A percentile compares a stretch with the other conserved stretches of the same genome.
Evolutionary conservation across 2,113 vertebrate genomes (phyloP).

Genomic region (Nematolebias whitei): DNA sequence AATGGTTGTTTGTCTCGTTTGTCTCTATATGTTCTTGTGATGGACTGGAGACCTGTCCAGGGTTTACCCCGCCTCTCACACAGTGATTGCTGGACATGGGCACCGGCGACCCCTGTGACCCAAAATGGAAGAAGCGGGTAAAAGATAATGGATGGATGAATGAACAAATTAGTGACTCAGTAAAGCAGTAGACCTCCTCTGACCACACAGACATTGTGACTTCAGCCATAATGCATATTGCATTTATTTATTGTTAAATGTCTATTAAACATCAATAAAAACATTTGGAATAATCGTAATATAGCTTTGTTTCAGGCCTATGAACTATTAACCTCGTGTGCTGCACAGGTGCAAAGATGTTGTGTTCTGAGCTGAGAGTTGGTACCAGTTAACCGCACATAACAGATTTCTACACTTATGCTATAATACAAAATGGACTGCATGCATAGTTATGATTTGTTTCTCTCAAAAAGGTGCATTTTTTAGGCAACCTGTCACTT

Average conservation of each 20-base stretch:
- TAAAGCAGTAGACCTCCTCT: not conserved
- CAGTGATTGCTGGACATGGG: too few species aligned
- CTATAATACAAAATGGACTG: not conserved
- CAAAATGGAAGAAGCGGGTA: too few species aligned
- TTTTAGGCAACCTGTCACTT: not conserved
- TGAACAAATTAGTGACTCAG: constrained; percentile 9
- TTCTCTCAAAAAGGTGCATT: not conserved
- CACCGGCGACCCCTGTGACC: too few species aligned
- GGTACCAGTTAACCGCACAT: not conserved
- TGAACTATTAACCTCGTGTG: constrained; percentile 19
- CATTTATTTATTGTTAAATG: constrained; percentile 26
- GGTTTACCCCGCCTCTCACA: too few species aligned
- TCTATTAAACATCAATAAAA: constrained; percentile 33
- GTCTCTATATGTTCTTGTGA: too few species aligned
- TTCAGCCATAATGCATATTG: not conserved
- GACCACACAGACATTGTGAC: constrained; percentile 19
- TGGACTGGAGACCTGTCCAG: too few species aligned
- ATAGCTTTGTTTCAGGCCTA: constrained; percentile 1
- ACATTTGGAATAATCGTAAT: constrained; percentile 21
- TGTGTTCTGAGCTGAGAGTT: constrained; percentile 4
- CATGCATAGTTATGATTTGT: not conserved
- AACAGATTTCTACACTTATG: not conserved
- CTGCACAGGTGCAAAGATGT: not conserved
- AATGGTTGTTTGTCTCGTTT: too few species aligned
- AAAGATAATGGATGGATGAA: too few species aligned